phyloP scores from a whole-genome alignment of 2,888 invertebrate genomes.

The Pseudococcus jackbeardsleyi region DNA sequence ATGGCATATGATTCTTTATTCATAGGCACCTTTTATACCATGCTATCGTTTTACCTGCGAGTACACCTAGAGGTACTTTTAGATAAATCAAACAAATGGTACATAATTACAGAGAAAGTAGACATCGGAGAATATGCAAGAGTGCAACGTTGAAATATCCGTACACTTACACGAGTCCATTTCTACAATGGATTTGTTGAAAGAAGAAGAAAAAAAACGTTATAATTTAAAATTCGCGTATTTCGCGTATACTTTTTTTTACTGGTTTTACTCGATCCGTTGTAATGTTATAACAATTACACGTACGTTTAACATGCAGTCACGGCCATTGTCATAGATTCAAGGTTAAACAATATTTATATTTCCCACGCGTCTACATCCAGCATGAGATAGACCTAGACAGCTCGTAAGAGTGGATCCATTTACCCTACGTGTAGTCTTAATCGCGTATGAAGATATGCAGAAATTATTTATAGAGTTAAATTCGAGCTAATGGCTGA shows the following conservation, averaged over 20 bases:
- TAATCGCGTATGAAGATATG: no score
- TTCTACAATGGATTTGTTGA: not conserved
- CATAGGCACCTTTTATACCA: not conserved
- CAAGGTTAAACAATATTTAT: constrained; percentile 17
- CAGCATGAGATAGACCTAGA: not conserved
- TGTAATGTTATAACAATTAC: constrained; percentile 8
- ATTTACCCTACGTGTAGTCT: no score
- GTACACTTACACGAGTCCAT: not conserved
- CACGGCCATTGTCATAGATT: constrained; percentile 33
- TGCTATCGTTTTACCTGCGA: not conserved
- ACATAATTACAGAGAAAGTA: constrained; percentile 35
- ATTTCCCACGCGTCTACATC: constrained; percentile 18
- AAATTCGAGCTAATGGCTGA: no score
- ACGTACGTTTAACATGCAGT: not conserved
- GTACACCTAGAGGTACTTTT: not conserved
- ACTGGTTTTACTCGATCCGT: not conserved
- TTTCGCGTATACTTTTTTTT: constrained; percentile 10
- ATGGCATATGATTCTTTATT: not conserved
- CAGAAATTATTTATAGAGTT: no score
- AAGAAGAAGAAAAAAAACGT: not conserved
- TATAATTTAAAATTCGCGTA: constrained; percentile 23
- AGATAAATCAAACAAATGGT: not conserved
- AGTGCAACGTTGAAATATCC: not conserved
- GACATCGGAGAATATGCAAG: not conserved
- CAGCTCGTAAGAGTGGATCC: not conserved